Percentiles rank a stretch among this genome's conserved stretches.
Conservation (phyloP, 2,797 vertebrate species). For the Gorsachius magnificus region DNA sequence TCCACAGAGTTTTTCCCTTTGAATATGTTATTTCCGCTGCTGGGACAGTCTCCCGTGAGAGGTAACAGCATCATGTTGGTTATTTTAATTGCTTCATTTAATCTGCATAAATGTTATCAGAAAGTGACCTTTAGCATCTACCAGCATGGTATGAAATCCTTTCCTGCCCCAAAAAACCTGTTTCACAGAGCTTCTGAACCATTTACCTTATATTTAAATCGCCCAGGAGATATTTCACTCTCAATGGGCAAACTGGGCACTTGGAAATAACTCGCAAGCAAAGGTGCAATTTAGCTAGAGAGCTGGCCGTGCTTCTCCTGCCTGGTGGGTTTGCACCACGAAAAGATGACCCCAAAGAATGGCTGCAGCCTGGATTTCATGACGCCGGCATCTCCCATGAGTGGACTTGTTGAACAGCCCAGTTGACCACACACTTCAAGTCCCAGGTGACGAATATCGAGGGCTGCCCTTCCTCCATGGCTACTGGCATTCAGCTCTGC, state of each 20-base stretch:
- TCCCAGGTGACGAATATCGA: fast-evolving
- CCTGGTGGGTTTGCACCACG: background rate
- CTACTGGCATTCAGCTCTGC: background rate
- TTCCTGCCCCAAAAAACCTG: background rate
- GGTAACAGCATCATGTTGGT: background rate
- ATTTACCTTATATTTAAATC: background rate
- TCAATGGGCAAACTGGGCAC: background rate
- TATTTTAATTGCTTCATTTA: constrained; percentile 9
- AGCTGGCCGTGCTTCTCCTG: background rate
- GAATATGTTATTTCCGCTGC: background rate
- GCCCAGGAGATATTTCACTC: background rate
- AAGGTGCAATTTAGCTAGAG: background rate
- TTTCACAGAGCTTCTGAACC: background rate
- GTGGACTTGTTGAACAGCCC: background rate
- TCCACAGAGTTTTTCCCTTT: background rate
- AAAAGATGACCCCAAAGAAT: background rate
- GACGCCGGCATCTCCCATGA: background rate
- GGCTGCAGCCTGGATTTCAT: background rate
- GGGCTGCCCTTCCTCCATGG: background rate
- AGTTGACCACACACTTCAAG: background rate
- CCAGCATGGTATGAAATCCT: background rate
- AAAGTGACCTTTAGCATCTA: background rate
- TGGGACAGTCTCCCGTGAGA: background rate
- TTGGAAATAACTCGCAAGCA: background rate
- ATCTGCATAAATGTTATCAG: background rate